A percentile compares a stretch with the other conserved stretches of the same genome.
Evolutionary conservation across 2,888 invertebrate genomes (phyloP).

Genomic region (Clivina fossor): DNA sequence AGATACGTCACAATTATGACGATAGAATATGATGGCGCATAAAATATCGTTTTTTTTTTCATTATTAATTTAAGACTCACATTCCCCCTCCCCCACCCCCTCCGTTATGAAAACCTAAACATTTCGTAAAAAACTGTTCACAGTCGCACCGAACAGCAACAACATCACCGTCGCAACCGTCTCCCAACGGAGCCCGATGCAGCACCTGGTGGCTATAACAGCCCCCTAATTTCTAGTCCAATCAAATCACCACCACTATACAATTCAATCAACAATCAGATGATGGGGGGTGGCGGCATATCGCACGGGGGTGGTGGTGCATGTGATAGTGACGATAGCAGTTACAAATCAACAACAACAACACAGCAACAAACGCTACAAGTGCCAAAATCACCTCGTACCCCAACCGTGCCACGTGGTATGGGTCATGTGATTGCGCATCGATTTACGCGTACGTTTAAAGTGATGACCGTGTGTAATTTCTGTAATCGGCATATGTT

Average conservation of each 20-base stretch:
- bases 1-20: no score
- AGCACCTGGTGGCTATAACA: conserved; percentile 53
- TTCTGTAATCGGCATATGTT: conserved; percentile 88
- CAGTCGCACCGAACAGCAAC: no score
- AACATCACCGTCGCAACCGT: conserved; percentile 58
- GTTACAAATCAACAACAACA: no score
- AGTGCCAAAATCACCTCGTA: conserved; percentile 62
- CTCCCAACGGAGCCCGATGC: conserved; percentile 64
- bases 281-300: no score
- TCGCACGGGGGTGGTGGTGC: conserved; percentile 52
- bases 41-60: no score
- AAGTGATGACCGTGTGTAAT: conserved; percentile 86
- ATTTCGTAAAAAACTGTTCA: no score
- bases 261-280: no score
- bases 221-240: conserved; percentile 59
- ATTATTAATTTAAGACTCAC: no score
- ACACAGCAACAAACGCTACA: no score
- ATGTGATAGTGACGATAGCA: conserved; percentile 57
- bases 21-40: no score
- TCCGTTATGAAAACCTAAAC: no score
- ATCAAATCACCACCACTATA: conserved; percentile 64
- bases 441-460: conserved; percentile 85
- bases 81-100: no score
- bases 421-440: conserved; percentile 92
- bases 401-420: conserved; percentile 60